phyloP scores from a whole-genome alignment of 1,140 invertebrate species.

The Araneus ventricosus region DNA sequence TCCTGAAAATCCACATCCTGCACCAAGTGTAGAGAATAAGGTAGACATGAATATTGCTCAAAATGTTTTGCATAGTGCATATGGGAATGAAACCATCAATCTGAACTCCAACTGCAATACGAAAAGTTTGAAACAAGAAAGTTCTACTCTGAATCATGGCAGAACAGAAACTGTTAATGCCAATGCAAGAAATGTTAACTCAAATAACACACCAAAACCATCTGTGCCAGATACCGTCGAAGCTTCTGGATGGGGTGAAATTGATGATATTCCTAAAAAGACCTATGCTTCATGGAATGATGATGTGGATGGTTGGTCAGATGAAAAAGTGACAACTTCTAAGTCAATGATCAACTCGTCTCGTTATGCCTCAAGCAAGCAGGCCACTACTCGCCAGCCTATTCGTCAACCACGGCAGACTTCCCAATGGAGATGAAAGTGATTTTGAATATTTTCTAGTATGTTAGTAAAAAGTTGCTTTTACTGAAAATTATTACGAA shows the following conservation, averaged over 20 bases:
- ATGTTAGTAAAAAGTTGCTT: no score
- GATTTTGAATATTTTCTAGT: no score
- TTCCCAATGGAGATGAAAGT: no score
- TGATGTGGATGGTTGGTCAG: slow-evolving; percentile 10
- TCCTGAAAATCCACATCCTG: not conserved
- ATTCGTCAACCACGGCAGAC: slow-evolving; percentile 4
- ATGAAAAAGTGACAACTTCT: not conserved
- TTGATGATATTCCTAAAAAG: not conserved
- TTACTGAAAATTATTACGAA: no score
- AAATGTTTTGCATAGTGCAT: not conserved
- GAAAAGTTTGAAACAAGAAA: not conserved
- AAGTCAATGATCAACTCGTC: slow-evolving; percentile 27
- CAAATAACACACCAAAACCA: not conserved
- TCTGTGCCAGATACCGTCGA: not conserved
- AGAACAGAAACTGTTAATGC: not conserved
- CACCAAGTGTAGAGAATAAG: not conserved
- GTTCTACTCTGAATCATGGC: not conserved
- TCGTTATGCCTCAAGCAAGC: not conserved
- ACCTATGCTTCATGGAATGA: not conserved
- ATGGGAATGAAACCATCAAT: not conserved
- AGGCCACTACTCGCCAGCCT: not conserved
- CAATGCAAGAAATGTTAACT: not conserved
- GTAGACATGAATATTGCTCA: not conserved
- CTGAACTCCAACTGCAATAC: not conserved
- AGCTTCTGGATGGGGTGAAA: not conserved